Evolutionary conservation across 2,888 invertebrate species (phyloP).

Genomic region (Brachypalpus laphriformis): DNA sequence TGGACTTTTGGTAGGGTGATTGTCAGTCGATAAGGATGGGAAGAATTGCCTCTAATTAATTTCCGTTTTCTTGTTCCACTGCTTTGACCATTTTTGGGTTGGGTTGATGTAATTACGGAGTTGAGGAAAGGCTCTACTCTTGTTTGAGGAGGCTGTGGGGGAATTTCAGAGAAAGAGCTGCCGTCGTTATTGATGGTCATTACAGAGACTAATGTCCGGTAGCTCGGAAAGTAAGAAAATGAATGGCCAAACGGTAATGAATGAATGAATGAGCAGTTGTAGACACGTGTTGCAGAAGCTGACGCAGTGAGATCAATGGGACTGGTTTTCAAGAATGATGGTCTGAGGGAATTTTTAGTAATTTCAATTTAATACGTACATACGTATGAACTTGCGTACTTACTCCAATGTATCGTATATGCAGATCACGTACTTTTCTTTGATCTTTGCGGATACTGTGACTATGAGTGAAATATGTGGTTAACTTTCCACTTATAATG

Average conservation of each 20-base stretch:
- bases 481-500: too few species aligned
- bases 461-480: too few species aligned
- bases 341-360: not conserved
- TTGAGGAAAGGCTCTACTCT: slow-evolving; percentile 9
- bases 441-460: too few species aligned
- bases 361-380: not conserved
- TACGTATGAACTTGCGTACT: not conserved
- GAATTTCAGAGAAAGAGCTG: not conserved
- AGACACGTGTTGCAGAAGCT: slow-evolving; percentile 5
- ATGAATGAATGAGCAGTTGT: slow-evolving; percentile 15
- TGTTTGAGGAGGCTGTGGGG: not conserved
- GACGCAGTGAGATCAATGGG: not conserved
- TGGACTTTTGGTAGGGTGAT: slow-evolving; percentile 4
- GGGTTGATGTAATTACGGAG: slow-evolving; percentile 1
- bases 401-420: not conserved
- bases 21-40: slow-evolving; percentile 8
- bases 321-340: not conserved
- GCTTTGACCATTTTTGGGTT: not conserved
- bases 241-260: slow-evolving; percentile 18
- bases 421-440: too few species aligned
- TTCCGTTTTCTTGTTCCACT: slow-evolving; percentile 4
- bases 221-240: not conserved
- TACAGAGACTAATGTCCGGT: slow-evolving; percentile 20
- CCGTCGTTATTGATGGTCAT: slow-evolving; percentile 1
- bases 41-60: slow-evolving; percentile 23